These are phyloP conservation scores for Centropristis striata DNA, from an alignment of 2,113 vertebrate genomes.

Conservation along the genomic window DNA sequence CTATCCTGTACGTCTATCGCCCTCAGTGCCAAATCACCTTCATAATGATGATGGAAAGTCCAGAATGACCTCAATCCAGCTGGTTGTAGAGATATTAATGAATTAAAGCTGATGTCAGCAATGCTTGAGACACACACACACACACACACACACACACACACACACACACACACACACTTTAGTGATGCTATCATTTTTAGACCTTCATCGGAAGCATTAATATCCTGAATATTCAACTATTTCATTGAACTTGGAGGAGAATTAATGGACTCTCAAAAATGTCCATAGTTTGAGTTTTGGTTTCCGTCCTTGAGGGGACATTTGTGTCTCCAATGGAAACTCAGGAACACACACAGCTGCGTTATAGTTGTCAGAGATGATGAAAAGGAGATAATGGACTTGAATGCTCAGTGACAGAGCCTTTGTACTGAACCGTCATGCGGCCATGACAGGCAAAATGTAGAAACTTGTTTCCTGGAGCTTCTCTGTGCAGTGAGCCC, in stretches of 20 bases:
- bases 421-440: neutral
- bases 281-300: neutral
- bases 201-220: neutral
- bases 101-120: conserved; percentile 47
- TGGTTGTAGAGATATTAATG: conserved; percentile 48
- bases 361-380: neutral
- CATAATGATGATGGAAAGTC: conserved; percentile 49
- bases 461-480: neutral
- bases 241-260: neutral
- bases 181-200: neutral
- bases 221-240: neutral
- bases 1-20: conserved; percentile 23
- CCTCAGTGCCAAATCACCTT: conserved; percentile 35
- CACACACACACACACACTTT: conserved; percentile 3
- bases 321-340: conserved; percentile 13
- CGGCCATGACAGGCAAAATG: neutral
- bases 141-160: neutral
- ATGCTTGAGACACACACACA: neutral
- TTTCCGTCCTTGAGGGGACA: conserved; percentile 1
- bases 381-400: conserved; percentile 13
- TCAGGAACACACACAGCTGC: neutral
- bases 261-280: neutral
- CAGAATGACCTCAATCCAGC: conserved; percentile 52
- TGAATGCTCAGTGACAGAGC: conserved; percentile 1
- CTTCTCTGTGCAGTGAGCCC: neutral